Base-by-base conservation (phyloP, 2,797 vertebrate genomes). In the Danio kyathit region DNA sequence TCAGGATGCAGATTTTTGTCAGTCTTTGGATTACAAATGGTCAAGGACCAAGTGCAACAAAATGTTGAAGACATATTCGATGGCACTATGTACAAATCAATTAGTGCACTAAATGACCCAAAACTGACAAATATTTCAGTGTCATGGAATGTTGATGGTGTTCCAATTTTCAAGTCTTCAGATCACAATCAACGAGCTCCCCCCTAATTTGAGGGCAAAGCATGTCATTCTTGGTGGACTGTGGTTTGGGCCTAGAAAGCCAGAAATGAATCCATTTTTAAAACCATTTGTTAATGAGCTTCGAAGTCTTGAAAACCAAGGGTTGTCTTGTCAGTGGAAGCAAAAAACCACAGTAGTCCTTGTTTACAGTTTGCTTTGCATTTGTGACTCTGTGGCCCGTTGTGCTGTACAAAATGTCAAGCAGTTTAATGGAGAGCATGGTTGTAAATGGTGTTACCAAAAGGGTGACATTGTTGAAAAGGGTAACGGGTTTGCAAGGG, bases 331-430 rank as follows among this genome's bases (percentile, higher is more conserved):
- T 61, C 12, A 16, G 29, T 40, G 29, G 13, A 61, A 61, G 59
- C 59, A 38, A 40, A 14, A 61, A 41, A 61, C 38, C 11, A 12
- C 29, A 38, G 14, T 38, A 40, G 7, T 16, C 12, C 1, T 13
- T 61, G 59, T 61, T 40, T 40, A 61, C 12, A 40, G 59, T 61
- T 61, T 8, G 59, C 59, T 61, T 61, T 40, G 13, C 59, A 61
- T 61, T 61, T 61, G 59, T 40, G 57, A 10, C 19, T 13, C 19
- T 29, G 19, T 59, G 59, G 59, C 3, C 61, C 6, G 12, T 40
- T 16, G 59, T 61, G 59, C 59, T 5, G 29, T 40, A 61, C 29
- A 61, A 38, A 63, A 63, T 61, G 29, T 16, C 29, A 40, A 40
- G 59, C 59, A 61, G 5, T 16, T 16, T 61, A 41, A 61, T 16